Conservation (phyloP, 2,113 vertebrate genomes). For the Hystrix brachyura region DNA sequence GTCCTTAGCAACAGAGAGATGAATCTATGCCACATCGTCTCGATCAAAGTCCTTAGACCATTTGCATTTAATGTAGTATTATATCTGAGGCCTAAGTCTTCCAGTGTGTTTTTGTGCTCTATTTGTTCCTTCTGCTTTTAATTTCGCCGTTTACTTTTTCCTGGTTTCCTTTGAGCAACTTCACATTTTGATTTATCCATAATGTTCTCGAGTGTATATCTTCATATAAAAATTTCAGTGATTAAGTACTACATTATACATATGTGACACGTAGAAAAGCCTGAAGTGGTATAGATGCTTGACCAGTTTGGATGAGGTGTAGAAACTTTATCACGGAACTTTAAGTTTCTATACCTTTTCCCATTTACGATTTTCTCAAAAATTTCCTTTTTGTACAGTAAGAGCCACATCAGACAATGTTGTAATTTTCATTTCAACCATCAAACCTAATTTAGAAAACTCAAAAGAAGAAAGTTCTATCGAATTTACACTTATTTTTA, state of each 20-base stretch:
- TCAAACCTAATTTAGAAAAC: conserved; percentile 48
- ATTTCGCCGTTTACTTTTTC: background rate
- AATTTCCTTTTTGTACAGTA: background rate
- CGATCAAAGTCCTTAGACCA: background rate
- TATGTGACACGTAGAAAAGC: background rate
- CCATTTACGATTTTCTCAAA: conserved; percentile 22
- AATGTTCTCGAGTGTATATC: conserved; percentile 17
- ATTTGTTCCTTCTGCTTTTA: background rate
- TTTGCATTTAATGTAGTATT: conserved; percentile 37
- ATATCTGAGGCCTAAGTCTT: background rate
- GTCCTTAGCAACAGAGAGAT: background rate
- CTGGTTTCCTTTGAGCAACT: background rate
- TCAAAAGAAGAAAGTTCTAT: background rate
- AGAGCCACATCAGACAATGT: conserved; percentile 14
- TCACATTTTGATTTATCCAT: conserved; percentile 27
- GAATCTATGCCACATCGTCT: background rate
- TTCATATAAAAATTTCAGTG: background rate
- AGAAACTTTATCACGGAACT: background rate
- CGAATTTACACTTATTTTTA: conserved; percentile 15
- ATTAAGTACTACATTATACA: background rate
- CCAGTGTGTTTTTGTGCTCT: background rate
- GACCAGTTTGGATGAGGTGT: background rate
- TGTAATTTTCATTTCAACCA: conserved; percentile 51
- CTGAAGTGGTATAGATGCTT: background rate
- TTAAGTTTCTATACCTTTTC: background rate